phyloP scores from a whole-genome alignment of 2,797 vertebrate genomes.

The Coranthus polyacanthus region DNA sequence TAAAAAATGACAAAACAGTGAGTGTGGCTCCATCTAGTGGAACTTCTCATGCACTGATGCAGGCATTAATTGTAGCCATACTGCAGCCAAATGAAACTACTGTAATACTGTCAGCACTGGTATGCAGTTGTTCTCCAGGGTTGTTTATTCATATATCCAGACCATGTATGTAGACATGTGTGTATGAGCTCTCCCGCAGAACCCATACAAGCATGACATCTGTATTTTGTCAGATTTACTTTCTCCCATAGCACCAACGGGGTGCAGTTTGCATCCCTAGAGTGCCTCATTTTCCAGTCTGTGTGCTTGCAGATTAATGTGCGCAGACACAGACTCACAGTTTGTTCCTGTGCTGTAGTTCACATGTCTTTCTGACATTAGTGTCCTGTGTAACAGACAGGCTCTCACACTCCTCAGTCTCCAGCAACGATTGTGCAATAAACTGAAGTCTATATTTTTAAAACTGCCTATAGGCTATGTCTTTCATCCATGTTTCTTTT shows the following conservation, averaged over 20 bases:
- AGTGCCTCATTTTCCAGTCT: slow-evolving; percentile 53
- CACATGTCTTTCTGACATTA: slow-evolving; percentile 53
- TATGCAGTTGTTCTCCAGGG: slow-evolving; percentile 39
- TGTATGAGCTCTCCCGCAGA: slow-evolving; percentile 43
- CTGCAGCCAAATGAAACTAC: slow-evolving; percentile 39
- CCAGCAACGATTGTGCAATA: slow-evolving; percentile 89
- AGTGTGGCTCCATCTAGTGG: slow-evolving; percentile 79
- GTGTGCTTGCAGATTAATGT: slow-evolving; percentile 41
- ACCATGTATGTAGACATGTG: slow-evolving; percentile 44
- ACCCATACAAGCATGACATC: slow-evolving; percentile 56
- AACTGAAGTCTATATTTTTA: slow-evolving; percentile 89
- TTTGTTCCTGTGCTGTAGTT: slow-evolving; percentile 48
- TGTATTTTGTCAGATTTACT: slow-evolving; percentile 30
- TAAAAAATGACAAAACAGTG: slow-evolving; percentile 32
- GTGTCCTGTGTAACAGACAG: slow-evolving; percentile 76
- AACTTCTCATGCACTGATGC: slow-evolving; percentile 43
- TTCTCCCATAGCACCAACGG: slow-evolving; percentile 47
- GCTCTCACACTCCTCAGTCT: slow-evolving; percentile 82
- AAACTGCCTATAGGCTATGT: slow-evolving; percentile 51
- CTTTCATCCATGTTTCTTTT: slow-evolving; percentile 35
- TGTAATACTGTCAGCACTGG: slow-evolving; percentile 30
- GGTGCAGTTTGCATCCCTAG: slow-evolving; percentile 39
- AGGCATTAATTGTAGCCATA: slow-evolving; percentile 55
- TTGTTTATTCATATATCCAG: slow-evolving; percentile 36
- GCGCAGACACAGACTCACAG: slow-evolving; percentile 42